phyloP scores from a whole-genome alignment of 2,797 vertebrate species.

The Falco columbarius region DNA sequence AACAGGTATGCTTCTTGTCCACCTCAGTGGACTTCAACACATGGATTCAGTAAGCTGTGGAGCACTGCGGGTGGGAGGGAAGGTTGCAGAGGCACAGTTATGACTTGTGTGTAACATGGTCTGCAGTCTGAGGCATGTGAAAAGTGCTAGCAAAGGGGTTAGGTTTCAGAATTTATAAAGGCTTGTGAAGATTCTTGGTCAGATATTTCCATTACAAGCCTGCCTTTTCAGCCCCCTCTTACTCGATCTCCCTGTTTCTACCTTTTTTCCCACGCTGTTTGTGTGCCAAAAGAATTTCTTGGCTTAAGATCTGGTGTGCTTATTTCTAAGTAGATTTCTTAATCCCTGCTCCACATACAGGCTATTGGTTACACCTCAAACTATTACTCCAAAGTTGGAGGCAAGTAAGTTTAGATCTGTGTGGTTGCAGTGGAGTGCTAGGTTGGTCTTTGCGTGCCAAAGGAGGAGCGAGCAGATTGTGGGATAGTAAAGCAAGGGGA shows the following conservation, averaged over 20 bases:
- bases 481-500: background rate
- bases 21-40: background rate
- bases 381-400: background rate
- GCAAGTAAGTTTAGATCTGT: background rate
- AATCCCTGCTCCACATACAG: background rate
- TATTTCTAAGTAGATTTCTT: background rate
- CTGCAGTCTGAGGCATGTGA: background rate
- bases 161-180: conserved; percentile 8
- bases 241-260: background rate
- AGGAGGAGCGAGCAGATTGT: conserved; percentile 9
- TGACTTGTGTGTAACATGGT: background rate
- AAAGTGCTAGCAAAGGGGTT: background rate
- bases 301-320: background rate
- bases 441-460: background rate
- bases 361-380: background rate
- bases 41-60: background rate
- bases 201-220: background rate
- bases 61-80: background rate
- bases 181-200: conserved; percentile 1
- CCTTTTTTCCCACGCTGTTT: background rate
- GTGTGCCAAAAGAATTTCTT: background rate
- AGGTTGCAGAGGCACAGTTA: background rate
- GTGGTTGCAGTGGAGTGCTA: background rate
- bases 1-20: background rate
- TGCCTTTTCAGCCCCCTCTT: background rate